Conservation (phyloP, 2,113 vertebrate genomes). For the Picathartes gymnocephalus region DNA sequence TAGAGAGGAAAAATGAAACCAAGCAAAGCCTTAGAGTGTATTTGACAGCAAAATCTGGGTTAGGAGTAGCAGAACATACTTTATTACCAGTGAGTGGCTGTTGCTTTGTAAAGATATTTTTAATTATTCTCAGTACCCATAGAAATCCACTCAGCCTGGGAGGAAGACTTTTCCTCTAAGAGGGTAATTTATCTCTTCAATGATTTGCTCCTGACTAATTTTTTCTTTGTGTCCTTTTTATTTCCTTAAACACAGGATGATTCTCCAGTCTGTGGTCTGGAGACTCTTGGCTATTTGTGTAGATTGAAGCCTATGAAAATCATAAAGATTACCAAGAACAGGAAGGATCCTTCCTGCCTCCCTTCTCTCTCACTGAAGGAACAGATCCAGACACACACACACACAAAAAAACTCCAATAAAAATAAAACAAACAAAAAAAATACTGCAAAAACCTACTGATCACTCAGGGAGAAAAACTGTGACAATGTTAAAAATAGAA, state of each 20-base stretch:
- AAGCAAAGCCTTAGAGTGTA: not conserved
- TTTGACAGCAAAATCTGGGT: not conserved
- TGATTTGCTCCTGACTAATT: not conserved
- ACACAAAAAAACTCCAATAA: not conserved
- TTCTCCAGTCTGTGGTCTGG: not conserved
- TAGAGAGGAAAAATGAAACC: not conserved
- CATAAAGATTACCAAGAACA: not conserved
- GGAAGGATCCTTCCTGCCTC: not conserved
- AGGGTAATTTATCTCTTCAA: not conserved
- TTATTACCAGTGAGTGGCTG: not conserved
- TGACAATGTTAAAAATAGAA: not conserved
- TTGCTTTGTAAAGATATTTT: not conserved
- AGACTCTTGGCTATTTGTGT: not conserved
- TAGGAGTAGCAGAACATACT: not conserved
- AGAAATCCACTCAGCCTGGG: not conserved
- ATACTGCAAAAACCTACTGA: not conserved
- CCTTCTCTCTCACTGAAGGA: not conserved
- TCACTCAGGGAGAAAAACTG: not conserved
- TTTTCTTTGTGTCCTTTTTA: not conserved
- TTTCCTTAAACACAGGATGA: not conserved
- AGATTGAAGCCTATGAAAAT: not conserved
- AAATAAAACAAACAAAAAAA: not conserved
- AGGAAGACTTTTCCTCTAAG: not conserved
- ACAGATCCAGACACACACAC: not conserved
- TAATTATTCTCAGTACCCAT: not conserved